Evolutionary conservation across 1,140 invertebrate species (phyloP).

Genomic region (Adelges cooleyi): DNA sequence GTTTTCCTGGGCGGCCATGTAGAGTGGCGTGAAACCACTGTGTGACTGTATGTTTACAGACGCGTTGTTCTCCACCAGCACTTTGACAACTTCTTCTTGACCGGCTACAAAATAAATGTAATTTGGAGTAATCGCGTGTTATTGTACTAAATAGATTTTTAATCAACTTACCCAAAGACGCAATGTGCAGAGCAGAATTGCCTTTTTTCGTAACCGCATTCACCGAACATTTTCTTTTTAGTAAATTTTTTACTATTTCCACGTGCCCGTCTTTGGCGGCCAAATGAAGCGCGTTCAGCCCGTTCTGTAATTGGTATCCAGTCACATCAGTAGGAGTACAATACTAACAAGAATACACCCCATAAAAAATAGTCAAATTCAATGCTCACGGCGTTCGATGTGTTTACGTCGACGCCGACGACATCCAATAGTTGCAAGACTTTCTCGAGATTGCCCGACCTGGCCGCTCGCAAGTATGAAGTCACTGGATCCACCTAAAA

Average conservation of each 20-base stretch:
- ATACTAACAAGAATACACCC: neutral
- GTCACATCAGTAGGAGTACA: neutral
- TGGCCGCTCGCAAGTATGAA: slow-evolving; percentile 81
- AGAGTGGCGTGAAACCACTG: slow-evolving; percentile 95
- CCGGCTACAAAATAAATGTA: slow-evolving; percentile 52
- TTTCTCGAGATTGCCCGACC: slow-evolving; percentile 91
- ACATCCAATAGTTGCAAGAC: slow-evolving; percentile 87
- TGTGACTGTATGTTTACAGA: slow-evolving; percentile 93
- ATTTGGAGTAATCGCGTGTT: slow-evolving; percentile 1
- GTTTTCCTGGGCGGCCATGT: slow-evolving; percentile 99
- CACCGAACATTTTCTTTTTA: slow-evolving; percentile 80
- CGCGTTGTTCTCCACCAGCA: slow-evolving; percentile 78
- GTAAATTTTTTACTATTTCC: slow-evolving; percentile 81
- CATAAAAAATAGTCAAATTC: neutral
- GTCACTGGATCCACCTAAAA: slow-evolving; percentile 68
- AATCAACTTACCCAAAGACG: slow-evolving; percentile 63
- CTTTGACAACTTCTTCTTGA: slow-evolving; percentile 85
- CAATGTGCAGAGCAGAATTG: slow-evolving; percentile 98
- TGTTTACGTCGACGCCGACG: slow-evolving; percentile 86
- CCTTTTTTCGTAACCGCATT: slow-evolving; percentile 99
- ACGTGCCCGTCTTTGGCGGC: slow-evolving; percentile 97
- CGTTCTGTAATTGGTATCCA: slow-evolving; percentile 60
- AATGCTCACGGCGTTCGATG: slow-evolving; percentile 84
- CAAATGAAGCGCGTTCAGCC: slow-evolving; percentile 92
- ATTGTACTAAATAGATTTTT: neutral